Percentiles rank a stretch among this genome's conserved stretches.
These are phyloP conservation scores for Hydrotaea diabolus DNA, from an alignment of 2,888 invertebrate genomes.

Conservation along the genomic window DNA sequence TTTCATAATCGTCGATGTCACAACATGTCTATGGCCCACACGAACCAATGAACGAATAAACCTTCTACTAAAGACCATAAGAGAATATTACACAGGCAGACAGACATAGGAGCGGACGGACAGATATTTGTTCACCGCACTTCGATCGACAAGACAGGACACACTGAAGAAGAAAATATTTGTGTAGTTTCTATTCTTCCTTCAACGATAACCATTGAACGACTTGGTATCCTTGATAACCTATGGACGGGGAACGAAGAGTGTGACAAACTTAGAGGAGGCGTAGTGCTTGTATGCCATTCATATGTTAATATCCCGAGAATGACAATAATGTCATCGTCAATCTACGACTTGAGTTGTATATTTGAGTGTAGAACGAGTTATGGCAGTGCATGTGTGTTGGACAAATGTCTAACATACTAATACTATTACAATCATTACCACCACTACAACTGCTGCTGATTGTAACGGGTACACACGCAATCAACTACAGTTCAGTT, in stretches of 20 bases:
- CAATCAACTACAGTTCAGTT: neutral
- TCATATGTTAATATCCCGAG: neutral
- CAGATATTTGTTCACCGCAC: too few species aligned
- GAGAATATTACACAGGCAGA: neutral
- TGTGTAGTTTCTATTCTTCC: too few species aligned
- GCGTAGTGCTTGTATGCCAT: neutral
- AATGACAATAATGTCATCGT: slow-evolving; percentile 1
- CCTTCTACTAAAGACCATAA: neutral
- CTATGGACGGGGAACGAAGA: neutral
- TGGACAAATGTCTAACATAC: neutral
- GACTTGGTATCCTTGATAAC: neutral
- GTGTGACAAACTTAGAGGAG: too few species aligned
- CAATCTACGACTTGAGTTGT: neutral
- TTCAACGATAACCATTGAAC: too few species aligned
- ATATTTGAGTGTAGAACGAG: neutral
- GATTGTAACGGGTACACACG: too few species aligned
- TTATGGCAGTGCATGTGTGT: neutral
- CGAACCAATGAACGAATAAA: neutral
- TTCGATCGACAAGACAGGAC: neutral
- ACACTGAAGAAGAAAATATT: too few species aligned
- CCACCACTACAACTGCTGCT: neutral
- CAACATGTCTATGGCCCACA: neutral
- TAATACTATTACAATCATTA: neutral
- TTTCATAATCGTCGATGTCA: slow-evolving; percentile 22
- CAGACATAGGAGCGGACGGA: neutral